Evolutionary conservation across 2,888 invertebrate species (phyloP).

Genomic region (Ophion obscuratus): DNA sequence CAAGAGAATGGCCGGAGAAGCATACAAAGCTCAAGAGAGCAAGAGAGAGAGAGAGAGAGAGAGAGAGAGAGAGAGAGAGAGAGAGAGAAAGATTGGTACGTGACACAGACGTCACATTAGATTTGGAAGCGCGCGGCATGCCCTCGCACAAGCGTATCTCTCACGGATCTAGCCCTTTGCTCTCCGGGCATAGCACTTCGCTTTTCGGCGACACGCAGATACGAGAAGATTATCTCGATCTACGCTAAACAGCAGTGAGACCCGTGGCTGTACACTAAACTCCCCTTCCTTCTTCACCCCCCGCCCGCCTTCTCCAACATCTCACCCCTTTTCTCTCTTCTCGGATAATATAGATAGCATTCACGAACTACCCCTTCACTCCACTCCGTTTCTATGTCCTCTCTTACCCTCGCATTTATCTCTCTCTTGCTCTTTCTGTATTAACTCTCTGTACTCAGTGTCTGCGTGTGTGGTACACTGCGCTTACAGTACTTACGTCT

Average conservation of each 20-base stretch:
- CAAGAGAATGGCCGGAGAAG: slow-evolving; percentile 49
- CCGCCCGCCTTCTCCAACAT: slow-evolving; percentile 50
- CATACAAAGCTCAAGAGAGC: slow-evolving; percentile 39
- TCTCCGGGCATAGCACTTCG: slow-evolving; percentile 76
- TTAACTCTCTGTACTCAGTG: slow-evolving; percentile 25
- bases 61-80: too few relatives aligned
- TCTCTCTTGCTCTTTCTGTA: slow-evolving; percentile 38
- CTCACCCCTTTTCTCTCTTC: slow-evolving; percentile 71
- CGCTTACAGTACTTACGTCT: slow-evolving; percentile 18
- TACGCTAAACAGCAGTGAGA: slow-evolving; percentile 80
- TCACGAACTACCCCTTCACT: slow-evolving; percentile 73
- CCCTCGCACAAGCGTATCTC: slow-evolving; percentile 76
- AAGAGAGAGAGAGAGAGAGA: too few relatives aligned
- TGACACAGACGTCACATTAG: slow-evolving; percentile 83
- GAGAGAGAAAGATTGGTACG: slow-evolving; percentile 72
- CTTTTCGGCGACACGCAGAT: slow-evolving; percentile 81
- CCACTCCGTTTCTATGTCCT: slow-evolving; percentile 38
- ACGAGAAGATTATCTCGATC: slow-evolving; percentile 82
- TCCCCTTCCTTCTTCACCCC: slow-evolving; percentile 71
- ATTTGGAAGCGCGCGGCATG: slow-evolving; percentile 79
- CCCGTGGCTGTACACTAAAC: slow-evolving; percentile 63
- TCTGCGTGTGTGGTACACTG: slow-evolving; percentile 21
- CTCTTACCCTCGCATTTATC: slow-evolving; percentile 49
- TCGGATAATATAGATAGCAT: slow-evolving; percentile 83
- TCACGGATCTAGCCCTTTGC: slow-evolving; percentile 74